These are phyloP conservation scores for Tenualosa ilisha DNA, from an alignment of 2,797 vertebrate species.

Conservation along the genomic window DNA sequence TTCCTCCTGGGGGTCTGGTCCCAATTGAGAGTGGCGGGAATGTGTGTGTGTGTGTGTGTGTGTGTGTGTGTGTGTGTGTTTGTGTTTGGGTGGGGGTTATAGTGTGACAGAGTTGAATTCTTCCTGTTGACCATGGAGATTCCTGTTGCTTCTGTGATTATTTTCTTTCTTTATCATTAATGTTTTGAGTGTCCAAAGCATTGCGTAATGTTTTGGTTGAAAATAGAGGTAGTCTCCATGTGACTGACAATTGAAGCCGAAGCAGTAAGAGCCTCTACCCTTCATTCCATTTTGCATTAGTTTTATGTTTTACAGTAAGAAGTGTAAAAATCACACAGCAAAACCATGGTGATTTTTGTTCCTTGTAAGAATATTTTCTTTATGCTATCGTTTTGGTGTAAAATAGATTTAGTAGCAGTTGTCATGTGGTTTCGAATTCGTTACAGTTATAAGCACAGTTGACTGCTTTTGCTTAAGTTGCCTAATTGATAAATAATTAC, in stretches of 20 bases:
- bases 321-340: not conserved
- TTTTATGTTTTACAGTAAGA: not conserved
- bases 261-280: not conserved
- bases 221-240: not conserved
- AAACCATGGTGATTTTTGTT: not conserved
- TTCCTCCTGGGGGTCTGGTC: conserved; percentile 37
- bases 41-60: not conserved
- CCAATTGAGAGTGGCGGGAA: not conserved
- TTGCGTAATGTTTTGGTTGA: not conserved
- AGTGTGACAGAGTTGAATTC: not conserved
- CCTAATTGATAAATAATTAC: conserved; percentile 19
- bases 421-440: too few relatives aligned
- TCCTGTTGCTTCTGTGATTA: not conserved
- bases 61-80: not conserved
- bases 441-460: not conserved
- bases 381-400: not conserved
- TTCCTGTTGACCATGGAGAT: not conserved
- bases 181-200: not conserved
- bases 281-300: not conserved
- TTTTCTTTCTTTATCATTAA: not conserved
- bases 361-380: not conserved
- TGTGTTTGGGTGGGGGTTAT: not conserved
- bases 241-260: too few relatives aligned
- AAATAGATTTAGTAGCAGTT: not conserved
- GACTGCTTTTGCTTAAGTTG: not conserved